Base-by-base conservation (phyloP, 1,140 invertebrate species). In the Papilio aristodemus region DNA sequence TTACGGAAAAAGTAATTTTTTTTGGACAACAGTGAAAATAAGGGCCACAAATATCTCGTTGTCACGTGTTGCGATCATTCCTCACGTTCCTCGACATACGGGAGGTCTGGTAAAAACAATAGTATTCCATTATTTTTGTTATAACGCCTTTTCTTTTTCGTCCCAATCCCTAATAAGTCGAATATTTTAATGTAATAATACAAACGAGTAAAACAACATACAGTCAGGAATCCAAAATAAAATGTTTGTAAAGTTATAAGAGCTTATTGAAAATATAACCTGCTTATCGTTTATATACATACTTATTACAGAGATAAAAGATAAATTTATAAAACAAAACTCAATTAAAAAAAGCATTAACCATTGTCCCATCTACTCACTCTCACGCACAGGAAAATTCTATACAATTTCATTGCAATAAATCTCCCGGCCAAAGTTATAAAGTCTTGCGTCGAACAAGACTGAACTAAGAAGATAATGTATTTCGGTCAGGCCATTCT, bases 371-470 rank as follows among this genome's bases (percentile, higher is more conserved):
- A 60, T 76, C 74, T 73, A 78, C 69, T 79, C 72, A 78, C 69
- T 79, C 72, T 84, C 82, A 83, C 85, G 81, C 81, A 81, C 77
- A 83, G 73, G 75, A 81, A 85, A 85, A 82, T 80, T 79, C 77
- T 80, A 79, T 86, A 80, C 82, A 81, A 87, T 86, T 89, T 87
- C 84, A 87, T 86, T 89, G 84, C 76, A 83, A 89, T 89, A 89
- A 89, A 89, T 89, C 81, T 80, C 71, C 64, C 39, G 25, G 64
- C 62, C 66, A 14, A 72, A 86, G 83, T 85, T 89, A 79, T 87
- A 87, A 87, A 87, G 77, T 87, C 85, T 77, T 79, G 76, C 72
- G 74, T 78, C 79, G 75, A 85, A 81, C 75, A 78, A 81, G 78
- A 80, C 79, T 81, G 77, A 85, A 80, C 79, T 81, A 80, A 81